phyloP scores from a whole-genome alignment of 2,113 vertebrate genomes.

The Paramisgurnus dabryanus region DNA sequence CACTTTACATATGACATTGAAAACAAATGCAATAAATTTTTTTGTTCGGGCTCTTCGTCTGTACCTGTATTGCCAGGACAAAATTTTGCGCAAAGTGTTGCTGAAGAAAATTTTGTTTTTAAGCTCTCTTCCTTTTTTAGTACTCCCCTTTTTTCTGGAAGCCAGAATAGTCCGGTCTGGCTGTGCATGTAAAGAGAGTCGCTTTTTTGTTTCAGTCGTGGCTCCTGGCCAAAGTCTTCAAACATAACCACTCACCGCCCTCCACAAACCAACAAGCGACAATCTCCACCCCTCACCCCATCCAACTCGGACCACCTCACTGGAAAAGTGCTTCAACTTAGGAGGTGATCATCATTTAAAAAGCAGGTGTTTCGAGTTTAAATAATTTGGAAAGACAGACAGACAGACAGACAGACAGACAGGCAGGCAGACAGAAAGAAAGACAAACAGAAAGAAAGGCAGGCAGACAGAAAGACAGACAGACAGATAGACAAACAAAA shows the following conservation, averaged over 20 bases:
- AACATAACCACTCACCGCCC: constrained; percentile 68
- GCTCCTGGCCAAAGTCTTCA: constrained; percentile 74
- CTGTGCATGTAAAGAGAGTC: constrained; percentile 82
- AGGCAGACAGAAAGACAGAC: too few relatives aligned
- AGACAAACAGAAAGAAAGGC: constrained; percentile 60
- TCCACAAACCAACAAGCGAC: constrained; percentile 29
- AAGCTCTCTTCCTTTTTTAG: constrained; percentile 50
- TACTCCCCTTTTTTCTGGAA: constrained; percentile 64
- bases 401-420: constrained; percentile 62
- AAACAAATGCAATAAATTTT: constrained; percentile 67
- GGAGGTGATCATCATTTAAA: constrained; percentile 75
- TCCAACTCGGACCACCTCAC: constrained; percentile 68
- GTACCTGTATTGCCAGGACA: constrained; percentile 43
- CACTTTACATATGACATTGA: constrained; percentile 63
- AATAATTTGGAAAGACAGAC: constrained; percentile 58
- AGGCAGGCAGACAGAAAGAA: constrained; percentile 45
- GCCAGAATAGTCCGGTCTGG: constrained; percentile 72
- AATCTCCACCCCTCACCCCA: constrained; percentile 52
- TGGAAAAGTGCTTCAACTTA: constrained; percentile 66
- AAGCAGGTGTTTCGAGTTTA: constrained; percentile 81
- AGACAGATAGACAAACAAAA: too few relatives aligned
- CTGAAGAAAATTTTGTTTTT: constrained; percentile 46
- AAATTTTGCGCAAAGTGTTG: constrained; percentile 45
- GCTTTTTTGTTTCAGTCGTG: constrained; percentile 76
- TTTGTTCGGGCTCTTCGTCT: constrained; percentile 25